These are phyloP conservation scores for Umimayanthus kanabou DNA, from an alignment of 92 coral and sea anemone genomes.

Conservation along the genomic window DNA sequence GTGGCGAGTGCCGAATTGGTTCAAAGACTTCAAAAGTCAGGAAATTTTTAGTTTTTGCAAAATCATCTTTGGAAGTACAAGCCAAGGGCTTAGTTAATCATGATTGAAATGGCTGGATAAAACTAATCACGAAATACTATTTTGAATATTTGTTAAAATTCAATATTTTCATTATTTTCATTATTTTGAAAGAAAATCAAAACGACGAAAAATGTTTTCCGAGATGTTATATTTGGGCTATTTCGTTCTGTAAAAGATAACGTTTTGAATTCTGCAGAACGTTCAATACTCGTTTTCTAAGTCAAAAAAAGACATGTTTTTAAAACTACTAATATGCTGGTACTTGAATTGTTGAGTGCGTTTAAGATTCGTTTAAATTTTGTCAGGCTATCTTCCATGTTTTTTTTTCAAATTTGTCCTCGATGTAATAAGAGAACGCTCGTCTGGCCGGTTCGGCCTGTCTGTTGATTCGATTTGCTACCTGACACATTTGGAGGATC, in stretches of 20 bases:
- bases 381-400: not conserved
- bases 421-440: conserved; percentile 7
- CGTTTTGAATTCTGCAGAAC: too few species aligned
- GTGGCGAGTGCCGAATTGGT: not conserved
- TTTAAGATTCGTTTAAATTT: not conserved
- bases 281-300: too few species aligned
- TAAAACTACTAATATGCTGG: too few species aligned
- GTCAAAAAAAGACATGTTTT: too few species aligned
- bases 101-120: not conserved
- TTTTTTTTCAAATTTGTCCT: too few species aligned
- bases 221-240: not conserved
- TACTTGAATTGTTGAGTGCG: not conserved
- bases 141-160: too few species aligned
- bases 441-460: not conserved
- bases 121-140: too few species aligned
- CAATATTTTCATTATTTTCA: not conserved
- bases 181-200: too few species aligned
- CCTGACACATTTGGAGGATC: not conserved
- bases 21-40: not conserved
- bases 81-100: not conserved
- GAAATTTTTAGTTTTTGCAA: too few species aligned
- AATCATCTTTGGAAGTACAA: not conserved
- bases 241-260: not conserved
- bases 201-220: not conserved
- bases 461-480: conserved; percentile 7